A percentile compares a stretch with the other conserved stretches of the same genome.
phyloP scores from a whole-genome alignment of 2,113 vertebrate genomes.

The Eulemur macaco region DNA sequence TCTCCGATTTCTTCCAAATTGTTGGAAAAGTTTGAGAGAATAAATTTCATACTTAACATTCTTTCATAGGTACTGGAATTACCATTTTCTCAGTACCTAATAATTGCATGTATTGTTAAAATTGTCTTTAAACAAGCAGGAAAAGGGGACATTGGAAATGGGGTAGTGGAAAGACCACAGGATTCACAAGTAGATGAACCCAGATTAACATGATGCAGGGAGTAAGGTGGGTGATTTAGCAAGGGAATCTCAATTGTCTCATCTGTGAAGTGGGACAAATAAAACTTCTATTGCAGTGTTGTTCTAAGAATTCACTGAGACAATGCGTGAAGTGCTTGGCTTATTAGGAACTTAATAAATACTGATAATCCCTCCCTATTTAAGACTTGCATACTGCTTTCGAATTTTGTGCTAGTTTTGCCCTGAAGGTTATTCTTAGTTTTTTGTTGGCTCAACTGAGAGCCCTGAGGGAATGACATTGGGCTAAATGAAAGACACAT shows the following conservation, averaged over 20 bases:
- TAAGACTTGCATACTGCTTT: not conserved
- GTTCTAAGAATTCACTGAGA: not conserved
- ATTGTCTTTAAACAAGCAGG: not conserved
- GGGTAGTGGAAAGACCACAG: not conserved
- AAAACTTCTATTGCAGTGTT: not conserved
- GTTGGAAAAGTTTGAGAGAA: not conserved
- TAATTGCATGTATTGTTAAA: not conserved
- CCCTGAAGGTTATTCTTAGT: not conserved
- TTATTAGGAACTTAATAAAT: not conserved
- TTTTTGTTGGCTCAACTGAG: not conserved
- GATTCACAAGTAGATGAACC: not conserved
- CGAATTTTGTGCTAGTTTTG: not conserved
- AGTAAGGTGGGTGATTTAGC: not conserved
- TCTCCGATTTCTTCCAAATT: too few species aligned
- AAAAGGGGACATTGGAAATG: not conserved
- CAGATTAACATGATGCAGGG: not conserved
- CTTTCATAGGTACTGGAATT: not conserved
- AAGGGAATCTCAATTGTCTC: not conserved
- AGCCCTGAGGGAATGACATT: not conserved
- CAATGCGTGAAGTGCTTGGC: not conserved
- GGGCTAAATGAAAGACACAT: not conserved
- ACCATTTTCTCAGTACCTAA: not conserved
- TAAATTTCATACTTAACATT: not conserved
- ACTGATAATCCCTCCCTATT: not conserved
- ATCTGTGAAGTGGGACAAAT: not conserved